phyloP scores from a whole-genome alignment of 2,888 invertebrate genomes.

The Meandrusa payeni region DNA sequence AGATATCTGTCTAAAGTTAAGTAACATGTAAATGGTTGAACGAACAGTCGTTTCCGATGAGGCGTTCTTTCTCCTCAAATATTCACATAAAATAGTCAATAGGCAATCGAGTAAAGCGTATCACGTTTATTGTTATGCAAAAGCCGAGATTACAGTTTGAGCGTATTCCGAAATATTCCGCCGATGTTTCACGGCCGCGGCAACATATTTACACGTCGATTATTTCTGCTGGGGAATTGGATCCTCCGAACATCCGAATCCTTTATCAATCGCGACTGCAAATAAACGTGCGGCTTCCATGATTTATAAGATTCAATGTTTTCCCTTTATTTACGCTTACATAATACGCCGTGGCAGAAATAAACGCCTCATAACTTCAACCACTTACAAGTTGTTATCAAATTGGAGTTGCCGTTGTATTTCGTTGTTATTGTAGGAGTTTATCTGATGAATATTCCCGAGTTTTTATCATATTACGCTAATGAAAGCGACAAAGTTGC shows the following conservation, averaged over 20 bases:
- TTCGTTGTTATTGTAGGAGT: slow-evolving; percentile 48
- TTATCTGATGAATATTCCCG: slow-evolving; percentile 60
- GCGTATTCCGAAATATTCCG: slow-evolving; percentile 18
- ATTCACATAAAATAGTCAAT: slow-evolving; percentile 22
- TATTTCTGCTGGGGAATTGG: slow-evolving; percentile 41
- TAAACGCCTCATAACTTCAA: slow-evolving; percentile 52
- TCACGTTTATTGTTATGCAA: slow-evolving; percentile 28
- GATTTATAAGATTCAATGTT: slow-evolving; percentile 54
- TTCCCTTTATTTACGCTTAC: slow-evolving; percentile 54
- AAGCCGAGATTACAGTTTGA: slow-evolving; percentile 25
- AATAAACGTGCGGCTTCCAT: slow-evolving; percentile 45
- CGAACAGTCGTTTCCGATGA: slow-evolving; percentile 22
- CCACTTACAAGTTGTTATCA: slow-evolving; percentile 51
- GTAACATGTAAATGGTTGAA: slow-evolving; percentile 35
- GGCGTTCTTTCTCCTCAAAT: slow-evolving; percentile 22
- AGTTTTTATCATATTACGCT: slow-evolving; percentile 57
- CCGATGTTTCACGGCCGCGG: slow-evolving; percentile 22
- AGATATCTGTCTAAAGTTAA: slow-evolving; percentile 43
- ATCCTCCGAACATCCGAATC: slow-evolving; percentile 42
- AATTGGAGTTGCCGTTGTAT: slow-evolving; percentile 52
- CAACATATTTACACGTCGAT: slow-evolving; percentile 34
- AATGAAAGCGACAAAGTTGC: slow-evolving; percentile 36
- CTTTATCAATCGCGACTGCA: slow-evolving; percentile 43
- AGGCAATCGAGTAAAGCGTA: slow-evolving; percentile 21
- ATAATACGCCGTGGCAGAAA: slow-evolving; percentile 39